Conservation (phyloP, 2,113 vertebrate species). For the Cochlearius cochlearius region DNA sequence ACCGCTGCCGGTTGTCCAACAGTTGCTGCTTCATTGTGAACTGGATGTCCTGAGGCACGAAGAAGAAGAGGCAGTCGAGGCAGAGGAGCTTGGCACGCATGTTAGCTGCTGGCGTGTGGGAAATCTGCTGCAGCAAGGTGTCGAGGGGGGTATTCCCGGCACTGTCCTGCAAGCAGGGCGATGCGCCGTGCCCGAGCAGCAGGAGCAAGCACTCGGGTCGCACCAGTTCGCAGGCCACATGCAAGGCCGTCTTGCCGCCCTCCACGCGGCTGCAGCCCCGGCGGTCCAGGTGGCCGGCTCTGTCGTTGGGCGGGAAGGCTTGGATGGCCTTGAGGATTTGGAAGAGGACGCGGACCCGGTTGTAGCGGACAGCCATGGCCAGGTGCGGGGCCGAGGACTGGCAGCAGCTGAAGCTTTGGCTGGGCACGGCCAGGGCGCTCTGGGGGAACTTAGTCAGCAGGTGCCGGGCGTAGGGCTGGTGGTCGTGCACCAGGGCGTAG, state of each 20-base stretch:
- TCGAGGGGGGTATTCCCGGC: slow-evolving; percentile 79
- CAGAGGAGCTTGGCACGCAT: slow-evolving; percentile 74
- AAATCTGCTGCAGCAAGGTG: slow-evolving; percentile 78
- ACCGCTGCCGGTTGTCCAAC: slow-evolving; percentile 73
- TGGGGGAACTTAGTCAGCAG: slow-evolving; percentile 81
- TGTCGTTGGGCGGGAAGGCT: slow-evolving; percentile 43
- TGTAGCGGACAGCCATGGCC: slow-evolving; percentile 88
- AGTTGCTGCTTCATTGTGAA: slow-evolving; percentile 71
- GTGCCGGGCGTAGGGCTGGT: slow-evolving; percentile 86
- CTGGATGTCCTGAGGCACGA: slow-evolving; percentile 71
- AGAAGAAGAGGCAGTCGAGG: slow-evolving; percentile 87
- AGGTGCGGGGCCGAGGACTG: slow-evolving; percentile 79
- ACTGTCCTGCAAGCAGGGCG: slow-evolving; percentile 67
- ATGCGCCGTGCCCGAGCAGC: slow-evolving; percentile 84
- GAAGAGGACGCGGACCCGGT: slow-evolving; percentile 80
- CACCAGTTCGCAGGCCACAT: slow-evolving; percentile 85
- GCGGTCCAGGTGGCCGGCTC: slow-evolving; percentile 76
- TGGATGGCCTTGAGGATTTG: slow-evolving; percentile 79
- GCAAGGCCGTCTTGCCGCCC: slow-evolving; percentile 82
- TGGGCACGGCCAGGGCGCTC: slow-evolving; percentile 78
- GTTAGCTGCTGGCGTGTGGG: not conserved
- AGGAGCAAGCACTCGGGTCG: slow-evolving; percentile 84
- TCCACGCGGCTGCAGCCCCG: slow-evolving; percentile 82
- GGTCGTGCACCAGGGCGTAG: slow-evolving; percentile 93
- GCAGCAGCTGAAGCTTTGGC: slow-evolving; percentile 86